Percentiles rank a stretch among this genome's conserved stretches.
phyloP scores from a whole-genome alignment of 2,113 vertebrate genomes.

The Eolophus roseicapilla region DNA sequence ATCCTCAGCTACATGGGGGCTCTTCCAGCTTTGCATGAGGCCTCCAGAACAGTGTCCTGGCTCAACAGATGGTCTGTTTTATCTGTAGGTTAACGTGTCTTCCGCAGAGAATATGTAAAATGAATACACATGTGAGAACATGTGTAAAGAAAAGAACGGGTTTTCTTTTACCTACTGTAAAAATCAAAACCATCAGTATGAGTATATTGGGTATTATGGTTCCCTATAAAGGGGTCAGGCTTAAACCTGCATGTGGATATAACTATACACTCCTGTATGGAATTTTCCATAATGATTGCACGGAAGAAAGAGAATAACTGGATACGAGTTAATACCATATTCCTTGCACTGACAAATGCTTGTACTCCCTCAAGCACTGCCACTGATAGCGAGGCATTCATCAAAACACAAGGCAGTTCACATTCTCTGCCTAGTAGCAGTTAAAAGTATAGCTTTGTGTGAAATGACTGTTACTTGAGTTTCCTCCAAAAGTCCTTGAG shows the following conservation, averaged over 20 bases:
- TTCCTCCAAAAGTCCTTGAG: not conserved
- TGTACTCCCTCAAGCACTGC: not conserved
- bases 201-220: accelerated
- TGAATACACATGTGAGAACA: not conserved
- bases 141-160: too few relatives aligned
- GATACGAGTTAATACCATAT: not conserved
- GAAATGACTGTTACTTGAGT: not conserved
- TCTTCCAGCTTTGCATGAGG: not conserved
- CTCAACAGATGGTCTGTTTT: not conserved
- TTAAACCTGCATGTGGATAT: accelerated
- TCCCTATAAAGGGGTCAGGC: too few relatives aligned
- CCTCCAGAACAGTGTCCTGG: not conserved
- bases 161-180: not conserved
- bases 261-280: not conserved
- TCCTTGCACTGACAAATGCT: not conserved
- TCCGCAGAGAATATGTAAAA: not conserved
- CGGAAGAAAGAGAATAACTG: not conserved
- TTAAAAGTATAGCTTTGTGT: not conserved
- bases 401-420: not conserved
- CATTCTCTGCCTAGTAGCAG: not conserved
- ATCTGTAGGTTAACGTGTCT: not conserved
- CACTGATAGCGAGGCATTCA: not conserved
- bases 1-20: not conserved
- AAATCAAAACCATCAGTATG: not conserved
- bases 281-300: not conserved